Evolutionary conservation across 2,113 vertebrate genomes (phyloP), one percentile per base, ranked within the genome.

Genomic region (Myxocyprinus asiaticus): DNA sequence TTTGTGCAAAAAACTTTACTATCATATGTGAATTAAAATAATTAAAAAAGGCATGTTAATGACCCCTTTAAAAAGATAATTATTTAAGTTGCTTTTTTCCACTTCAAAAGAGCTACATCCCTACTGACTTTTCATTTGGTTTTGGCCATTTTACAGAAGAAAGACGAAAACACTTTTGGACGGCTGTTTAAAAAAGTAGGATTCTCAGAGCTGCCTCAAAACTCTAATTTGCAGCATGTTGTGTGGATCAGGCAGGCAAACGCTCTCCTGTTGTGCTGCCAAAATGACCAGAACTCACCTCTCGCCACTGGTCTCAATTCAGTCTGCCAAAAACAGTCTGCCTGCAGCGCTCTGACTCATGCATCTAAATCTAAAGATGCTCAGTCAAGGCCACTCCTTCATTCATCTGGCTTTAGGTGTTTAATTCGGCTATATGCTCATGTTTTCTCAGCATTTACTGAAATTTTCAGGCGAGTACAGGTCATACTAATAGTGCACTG

Each of bases 181-280:
- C 96, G 96, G 80, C 96, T 94, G 84, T 96, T 96, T 93, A 97
- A 94, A 94, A 94, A 94, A 95, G 97, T 99, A 98, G 86, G 96
- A 93, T 88, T 85, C 87, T 70, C 69, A 83, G 45, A 85, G 59
- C 72, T 87, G 74, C 83, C 80, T 79, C 43, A 42, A 50, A 85
- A 86, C 85, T 69, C 85, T 17, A 81, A 79, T 85, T 53, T 68
- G 48, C 61, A 83, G 67, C 83, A 70, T 85, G 83, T 77, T 64
- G 64, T 73, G 80, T 78, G 86, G 77, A 47, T 68, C 81, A 86
- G 62, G 42, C 42, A 68, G 82, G 74, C 73, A 45, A 80, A 43
- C 85, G 75, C 61, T 83, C 50, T 45, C 81, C 67, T 43, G 33
- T 58, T 7, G 9, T 86, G 88, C 81, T 84, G 86, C 87, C 88